These are phyloP conservation scores for Deroplatys truncata DNA, from an alignment of 2,888 invertebrate genomes.

Conservation along the genomic window DNA sequence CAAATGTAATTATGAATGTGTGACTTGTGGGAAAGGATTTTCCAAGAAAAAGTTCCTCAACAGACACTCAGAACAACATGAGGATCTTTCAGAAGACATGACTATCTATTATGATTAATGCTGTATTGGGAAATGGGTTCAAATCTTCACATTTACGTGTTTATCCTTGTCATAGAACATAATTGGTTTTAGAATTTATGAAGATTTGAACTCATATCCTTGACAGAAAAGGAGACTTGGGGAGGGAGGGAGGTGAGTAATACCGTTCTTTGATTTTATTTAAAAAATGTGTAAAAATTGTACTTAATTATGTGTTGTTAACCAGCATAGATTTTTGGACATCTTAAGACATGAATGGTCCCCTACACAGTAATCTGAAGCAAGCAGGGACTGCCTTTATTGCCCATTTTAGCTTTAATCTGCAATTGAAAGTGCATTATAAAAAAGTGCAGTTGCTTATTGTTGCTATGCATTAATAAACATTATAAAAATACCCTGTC, in stretches of 20 bases:
- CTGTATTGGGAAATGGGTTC: background rate
- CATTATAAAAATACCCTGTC: background rate
- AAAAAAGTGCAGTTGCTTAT: too few species aligned
- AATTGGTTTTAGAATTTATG: background rate
- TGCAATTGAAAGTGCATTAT: background rate
- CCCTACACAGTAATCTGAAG: background rate
- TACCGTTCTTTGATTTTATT: background rate
- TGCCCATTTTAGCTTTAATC: background rate
- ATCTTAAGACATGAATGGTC: background rate
- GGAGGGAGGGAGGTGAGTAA: background rate
- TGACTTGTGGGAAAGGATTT: conserved; percentile 35
- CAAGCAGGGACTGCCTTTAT: background rate
- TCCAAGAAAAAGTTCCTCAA: conserved; percentile 34
- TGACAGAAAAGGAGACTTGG: background rate
- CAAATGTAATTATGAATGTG: conserved; percentile 34
- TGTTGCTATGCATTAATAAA: background rate
- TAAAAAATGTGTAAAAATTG: background rate
- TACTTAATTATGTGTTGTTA: background rate
- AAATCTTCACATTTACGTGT: background rate
- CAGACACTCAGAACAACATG: conserved; percentile 36
- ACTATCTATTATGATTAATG: background rate
- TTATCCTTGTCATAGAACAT: background rate
- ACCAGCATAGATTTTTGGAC: background rate
- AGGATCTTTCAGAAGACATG: conserved; percentile 32
- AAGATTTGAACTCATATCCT: background rate